Evolutionary conservation across 1,140 invertebrate species (phyloP), one percentile per base, ranked within the genome.

Genomic region (Atta cephalotes): DNA sequence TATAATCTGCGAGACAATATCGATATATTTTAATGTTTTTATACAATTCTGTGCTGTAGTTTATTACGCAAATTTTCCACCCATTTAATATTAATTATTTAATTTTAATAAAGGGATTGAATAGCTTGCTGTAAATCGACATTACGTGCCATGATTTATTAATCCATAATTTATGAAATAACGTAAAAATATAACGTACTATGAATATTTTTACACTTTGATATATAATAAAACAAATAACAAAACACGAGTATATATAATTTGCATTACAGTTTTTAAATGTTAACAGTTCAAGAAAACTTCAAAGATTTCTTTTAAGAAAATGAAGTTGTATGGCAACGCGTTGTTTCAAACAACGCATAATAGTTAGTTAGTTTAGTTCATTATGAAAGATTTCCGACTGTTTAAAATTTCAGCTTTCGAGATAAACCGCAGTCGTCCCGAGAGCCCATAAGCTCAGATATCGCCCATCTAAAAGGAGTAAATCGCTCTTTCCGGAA

Each of bases 341-440:
- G 12, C 25, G 10, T 70, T 56, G 51, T 6, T 56, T 53, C 21
- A 39, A 62, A 0, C n/a, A 49, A 49, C 31, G 10, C 16, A 28
- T 76, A 25, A 76, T 7, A 21, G 68, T 80, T 49, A 3, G 18
- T 25, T 14, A 1, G 7, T 35, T 51, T 6, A 68, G 18, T 58
- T 84, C 18, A n/a, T 60, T 25, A 35, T 1, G 16, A 62, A 5
- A n/a, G 60, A 9, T 74, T 74, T 82, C 45, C 21, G 1, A 21
- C 39, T 74, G 14, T 72, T 39, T 7, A 84, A 76, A 84, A 62
- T 82, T 74, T 82, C 68, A 82, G 31, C 45, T 58, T 71, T 7
- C 21, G 1, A 45, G 56, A 74, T 45, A 72, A 82, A 74, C 53
- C 56, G 49, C 10, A 28, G 10, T 7, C 68, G 53, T 72, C 18